Evolutionary conservation across 2,113 vertebrate species (phyloP).

Genomic region (Gallinago paraguaiae): DNA sequence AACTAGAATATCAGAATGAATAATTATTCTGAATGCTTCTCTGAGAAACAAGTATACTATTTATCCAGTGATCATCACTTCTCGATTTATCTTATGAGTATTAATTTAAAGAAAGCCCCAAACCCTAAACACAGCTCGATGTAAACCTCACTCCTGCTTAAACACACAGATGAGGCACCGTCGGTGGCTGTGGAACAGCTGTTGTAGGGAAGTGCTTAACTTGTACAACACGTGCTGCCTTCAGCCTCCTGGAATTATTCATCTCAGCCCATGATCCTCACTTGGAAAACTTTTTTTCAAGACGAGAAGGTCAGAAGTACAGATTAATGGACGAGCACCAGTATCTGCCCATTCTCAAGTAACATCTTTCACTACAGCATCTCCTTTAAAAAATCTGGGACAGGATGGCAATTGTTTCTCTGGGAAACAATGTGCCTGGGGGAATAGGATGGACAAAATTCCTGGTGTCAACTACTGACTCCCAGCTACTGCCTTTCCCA

Average conservation of each 20-base stretch:
- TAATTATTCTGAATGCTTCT: not conserved
- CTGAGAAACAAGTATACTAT: not conserved
- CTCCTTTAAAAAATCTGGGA: not conserved
- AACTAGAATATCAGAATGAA: not conserved
- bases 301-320: not conserved
- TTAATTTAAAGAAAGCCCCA: not conserved
- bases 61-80: not conserved
- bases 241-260: not conserved
- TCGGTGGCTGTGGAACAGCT: not conserved
- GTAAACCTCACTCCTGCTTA: not conserved
- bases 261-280: rapidly evolving
- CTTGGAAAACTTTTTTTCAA: not conserved
- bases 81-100: not conserved
- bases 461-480: not conserved
- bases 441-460: not conserved
- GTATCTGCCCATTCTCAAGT: not conserved
- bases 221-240: rapidly evolving
- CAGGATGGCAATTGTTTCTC: not conserved
- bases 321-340: not conserved
- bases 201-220: not conserved
- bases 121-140: not conserved
- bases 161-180: not conserved
- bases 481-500: not conserved
- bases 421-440: not conserved
- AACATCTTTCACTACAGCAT: not conserved